A percentile compares a stretch with the other conserved stretches of the same genome.
These are phyloP conservation scores for Todiramphus chloris DNA, from an alignment of 2,113 vertebrate genomes.

Conservation along the genomic window DNA sequence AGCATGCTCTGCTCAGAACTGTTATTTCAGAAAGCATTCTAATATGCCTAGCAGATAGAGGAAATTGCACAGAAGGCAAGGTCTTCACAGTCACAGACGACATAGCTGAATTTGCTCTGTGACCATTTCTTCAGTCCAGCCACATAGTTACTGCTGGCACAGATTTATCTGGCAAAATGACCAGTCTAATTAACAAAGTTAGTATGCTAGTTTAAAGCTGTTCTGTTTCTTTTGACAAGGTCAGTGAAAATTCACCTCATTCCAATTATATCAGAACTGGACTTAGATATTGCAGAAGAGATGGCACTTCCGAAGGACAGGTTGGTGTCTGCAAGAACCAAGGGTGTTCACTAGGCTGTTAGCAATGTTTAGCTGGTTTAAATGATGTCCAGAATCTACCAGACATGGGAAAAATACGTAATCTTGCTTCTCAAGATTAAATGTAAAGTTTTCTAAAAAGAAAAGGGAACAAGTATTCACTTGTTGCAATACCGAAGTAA, in stretches of 20 bases:
- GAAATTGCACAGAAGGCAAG: not conserved
- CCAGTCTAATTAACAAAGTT: not conserved
- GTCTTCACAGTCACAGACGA: not conserved
- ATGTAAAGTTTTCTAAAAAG: not conserved
- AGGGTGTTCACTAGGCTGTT: not conserved
- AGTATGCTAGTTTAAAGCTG: not conserved
- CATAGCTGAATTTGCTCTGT: not conserved
- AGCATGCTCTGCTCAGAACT: not conserved
- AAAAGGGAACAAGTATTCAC: not conserved
- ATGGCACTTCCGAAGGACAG: not conserved
- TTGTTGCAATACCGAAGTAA: not conserved
- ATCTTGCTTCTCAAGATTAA: not conserved
- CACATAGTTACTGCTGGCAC: not conserved
- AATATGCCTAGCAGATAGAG: not conserved
- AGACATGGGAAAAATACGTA: not conserved
- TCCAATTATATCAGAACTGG: not conserved
- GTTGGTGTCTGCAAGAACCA: not conserved
- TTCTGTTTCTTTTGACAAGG: not conserved
- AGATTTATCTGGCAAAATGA: not conserved
- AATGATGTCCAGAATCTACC: not conserved
- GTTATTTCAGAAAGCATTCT: not conserved
- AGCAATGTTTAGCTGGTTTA: not conserved
- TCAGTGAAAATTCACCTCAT: not conserved
- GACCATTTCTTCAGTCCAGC: not conserved
- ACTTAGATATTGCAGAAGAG: not conserved